Percentiles rank a stretch among this genome's conserved stretches.
Conservation (phyloP, 2,797 vertebrate genomes). For the Pseudopleuronectes americanus region DNA sequence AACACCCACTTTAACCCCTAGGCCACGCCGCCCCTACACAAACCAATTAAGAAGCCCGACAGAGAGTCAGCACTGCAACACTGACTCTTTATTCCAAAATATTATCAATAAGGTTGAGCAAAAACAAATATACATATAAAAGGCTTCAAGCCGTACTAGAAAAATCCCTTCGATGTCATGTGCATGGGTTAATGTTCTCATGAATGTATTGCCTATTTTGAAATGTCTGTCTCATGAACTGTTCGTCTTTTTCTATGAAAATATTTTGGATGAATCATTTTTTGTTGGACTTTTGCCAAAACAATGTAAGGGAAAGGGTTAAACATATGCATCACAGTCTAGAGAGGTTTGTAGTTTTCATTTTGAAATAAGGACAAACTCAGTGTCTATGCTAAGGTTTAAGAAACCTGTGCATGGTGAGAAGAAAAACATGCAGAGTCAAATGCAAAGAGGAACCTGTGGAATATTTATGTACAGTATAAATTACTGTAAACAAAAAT, state of each 20-base stretch:
- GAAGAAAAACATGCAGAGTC: constrained; percentile 35
- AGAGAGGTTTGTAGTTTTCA: constrained; percentile 20
- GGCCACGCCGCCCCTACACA: too few species aligned
- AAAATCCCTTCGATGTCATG: constrained; percentile 44
- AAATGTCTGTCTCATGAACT: constrained; percentile 54
- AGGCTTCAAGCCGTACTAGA: constrained; percentile 23
- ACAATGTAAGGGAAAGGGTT: constrained; percentile 15
- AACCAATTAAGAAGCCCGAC: constrained; percentile 23
- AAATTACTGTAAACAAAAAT: constrained; percentile 57
- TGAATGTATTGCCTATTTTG: constrained; percentile 65
- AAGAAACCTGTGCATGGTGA: constrained; percentile 40
- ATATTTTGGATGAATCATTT: constrained; percentile 41
- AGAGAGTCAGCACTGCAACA: constrained; percentile 15
- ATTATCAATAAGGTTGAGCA: constrained; percentile 18
- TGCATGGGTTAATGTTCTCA: constrained; percentile 63
- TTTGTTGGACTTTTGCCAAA: constrained; percentile 56
- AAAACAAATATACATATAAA: constrained; percentile 4
- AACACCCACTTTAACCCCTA: too few species aligned
- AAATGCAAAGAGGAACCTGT: constrained; percentile 44
- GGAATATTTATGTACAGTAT: constrained; percentile 65
- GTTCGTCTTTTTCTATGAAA: constrained; percentile 59
- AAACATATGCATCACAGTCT: constrained; percentile 16
- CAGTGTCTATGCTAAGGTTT: constrained; percentile 66
- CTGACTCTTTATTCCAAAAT: constrained; percentile 27
- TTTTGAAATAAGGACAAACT: constrained; percentile 37